These are phyloP conservation scores for Oriolus oriolus DNA, from an alignment of 2,113 vertebrate genomes.

Conservation along the genomic window DNA sequence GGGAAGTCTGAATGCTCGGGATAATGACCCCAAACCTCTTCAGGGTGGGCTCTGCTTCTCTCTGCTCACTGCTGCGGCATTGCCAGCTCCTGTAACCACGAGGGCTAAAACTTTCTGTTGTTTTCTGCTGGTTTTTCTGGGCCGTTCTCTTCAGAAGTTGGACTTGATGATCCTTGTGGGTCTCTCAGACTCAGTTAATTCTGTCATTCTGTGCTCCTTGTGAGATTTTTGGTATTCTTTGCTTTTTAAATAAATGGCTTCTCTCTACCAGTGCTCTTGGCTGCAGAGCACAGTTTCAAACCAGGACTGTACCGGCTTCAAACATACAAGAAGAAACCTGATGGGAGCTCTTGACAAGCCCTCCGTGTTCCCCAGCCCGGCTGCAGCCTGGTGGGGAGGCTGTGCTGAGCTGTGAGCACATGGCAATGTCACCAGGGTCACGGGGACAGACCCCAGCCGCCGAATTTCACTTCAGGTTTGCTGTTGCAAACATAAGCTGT, in stretches of 20 bases:
- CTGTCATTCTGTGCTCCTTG: not conserved
- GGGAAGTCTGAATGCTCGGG: not conserved
- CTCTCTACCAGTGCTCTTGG: not conserved
- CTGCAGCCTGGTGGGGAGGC: not conserved
- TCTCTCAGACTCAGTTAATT: not conserved
- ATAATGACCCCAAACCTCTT: not conserved
- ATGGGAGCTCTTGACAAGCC: not conserved
- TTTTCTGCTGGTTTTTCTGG: not conserved
- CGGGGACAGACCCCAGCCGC: rapidly evolving
- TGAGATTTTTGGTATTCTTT: not conserved
- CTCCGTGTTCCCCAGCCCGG: not conserved
- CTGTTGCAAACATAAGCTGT: not conserved
- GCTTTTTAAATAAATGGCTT: not conserved
- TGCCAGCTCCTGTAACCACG: not conserved
- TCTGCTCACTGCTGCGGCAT: not conserved
- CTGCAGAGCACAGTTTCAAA: not conserved
- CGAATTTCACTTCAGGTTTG: not conserved
- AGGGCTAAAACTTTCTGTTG: not conserved
- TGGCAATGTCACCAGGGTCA: not conserved
- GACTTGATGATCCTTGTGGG: not conserved
- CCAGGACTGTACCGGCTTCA: not conserved
- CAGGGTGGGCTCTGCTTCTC: too few relatives aligned
- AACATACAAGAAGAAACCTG: not conserved
- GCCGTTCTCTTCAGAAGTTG: not conserved
- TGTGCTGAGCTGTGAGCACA: not conserved